Base-by-base conservation (phyloP, 1,140 invertebrate species). In the Bombus turneri region DNA sequence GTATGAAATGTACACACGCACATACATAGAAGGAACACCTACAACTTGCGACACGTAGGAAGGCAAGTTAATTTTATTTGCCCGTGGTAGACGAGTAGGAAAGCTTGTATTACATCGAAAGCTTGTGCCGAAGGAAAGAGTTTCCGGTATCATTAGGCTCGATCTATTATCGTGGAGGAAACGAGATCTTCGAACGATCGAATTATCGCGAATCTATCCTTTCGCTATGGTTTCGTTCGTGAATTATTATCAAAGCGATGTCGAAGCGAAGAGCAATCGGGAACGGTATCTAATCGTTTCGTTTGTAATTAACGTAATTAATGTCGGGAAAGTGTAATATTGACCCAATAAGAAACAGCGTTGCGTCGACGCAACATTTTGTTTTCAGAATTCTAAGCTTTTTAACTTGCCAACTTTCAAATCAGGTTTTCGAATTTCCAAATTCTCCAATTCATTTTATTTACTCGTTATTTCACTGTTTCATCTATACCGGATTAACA, bases 51-150 rank as follows among this genome's bases (percentile, higher is more conserved):
- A 77, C 62, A 77, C 62, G 59, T 68, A 57, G 34, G 43, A 41
- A 68, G n/a, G 39, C 81, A 12, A 64, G 81, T 83, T 85, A 85
- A 81, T 85, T 81, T 85, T 81, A 74, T 85, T 81, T 85, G 28
- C 28, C 43, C 13, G 68, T n/a, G 68, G 69, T 81, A 73, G 66
- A 41, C 68, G 68, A 73, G 68, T 72, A 41, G 13, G 25, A 72
- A 80, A 81, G 83, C 83, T 85, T 81, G 68, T 66, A 28, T 34
- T 53, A 73, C 47, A 59, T 25, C 53, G 68, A 41, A 37, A 39
- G 13, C 69, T 31, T 85, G 41, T 64, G 18, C 34, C 25, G 25
- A 69, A 69, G 34, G 22, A 39, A 72, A 81, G 66, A 47, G 28
- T 85, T 85, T 73, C 77, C 72, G 78, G 64, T 81, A 47, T 74